These are phyloP conservation scores for Oryzias curvinotus DNA, from an alignment of 2,113 vertebrate genomes.

Conservation along the genomic window DNA sequence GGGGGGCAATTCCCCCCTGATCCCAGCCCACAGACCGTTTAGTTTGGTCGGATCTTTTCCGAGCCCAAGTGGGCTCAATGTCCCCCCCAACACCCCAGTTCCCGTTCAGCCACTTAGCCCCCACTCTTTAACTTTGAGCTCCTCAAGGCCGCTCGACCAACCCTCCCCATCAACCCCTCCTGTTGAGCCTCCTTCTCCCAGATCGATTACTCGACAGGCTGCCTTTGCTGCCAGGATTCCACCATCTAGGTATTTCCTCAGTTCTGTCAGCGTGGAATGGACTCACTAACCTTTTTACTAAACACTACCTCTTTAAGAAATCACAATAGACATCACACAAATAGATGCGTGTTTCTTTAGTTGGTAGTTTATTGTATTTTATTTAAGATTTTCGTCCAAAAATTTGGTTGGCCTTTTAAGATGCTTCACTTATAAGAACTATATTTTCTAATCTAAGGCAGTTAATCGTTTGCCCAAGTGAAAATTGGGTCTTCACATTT, in stretches of 20 bases:
- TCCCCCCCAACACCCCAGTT: constrained; percentile 74
- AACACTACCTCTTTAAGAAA: constrained; percentile 31
- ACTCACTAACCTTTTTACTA: constrained; percentile 28
- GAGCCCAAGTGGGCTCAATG: constrained; percentile 56
- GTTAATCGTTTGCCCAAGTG: no score
- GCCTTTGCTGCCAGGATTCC: constrained; percentile 82
- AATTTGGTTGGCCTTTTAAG: no score
- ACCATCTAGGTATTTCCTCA: constrained; percentile 87
- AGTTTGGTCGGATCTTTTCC: constrained; percentile 44
- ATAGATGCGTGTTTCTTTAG: no score
- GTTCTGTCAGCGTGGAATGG: constrained; percentile 55
- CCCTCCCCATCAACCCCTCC: constrained; percentile 68
- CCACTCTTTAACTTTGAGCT: constrained; percentile 59
- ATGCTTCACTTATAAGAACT: no score
- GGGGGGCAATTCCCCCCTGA: constrained; percentile 64
- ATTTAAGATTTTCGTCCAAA: no score
- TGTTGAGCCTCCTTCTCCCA: constrained; percentile 76
- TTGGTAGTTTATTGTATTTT: no score
- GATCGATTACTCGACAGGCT: constrained; percentile 73
- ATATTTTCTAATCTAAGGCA: no score
- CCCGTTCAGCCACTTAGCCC: constrained; percentile 71
- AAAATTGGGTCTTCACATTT: no score
- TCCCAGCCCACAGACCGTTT: constrained; percentile 66
- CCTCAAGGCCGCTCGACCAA: constrained; percentile 68
- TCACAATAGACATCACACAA: background rate